phyloP scores from a whole-genome alignment of 2,113 vertebrate species.

The Stegostoma tigrinum region DNA sequence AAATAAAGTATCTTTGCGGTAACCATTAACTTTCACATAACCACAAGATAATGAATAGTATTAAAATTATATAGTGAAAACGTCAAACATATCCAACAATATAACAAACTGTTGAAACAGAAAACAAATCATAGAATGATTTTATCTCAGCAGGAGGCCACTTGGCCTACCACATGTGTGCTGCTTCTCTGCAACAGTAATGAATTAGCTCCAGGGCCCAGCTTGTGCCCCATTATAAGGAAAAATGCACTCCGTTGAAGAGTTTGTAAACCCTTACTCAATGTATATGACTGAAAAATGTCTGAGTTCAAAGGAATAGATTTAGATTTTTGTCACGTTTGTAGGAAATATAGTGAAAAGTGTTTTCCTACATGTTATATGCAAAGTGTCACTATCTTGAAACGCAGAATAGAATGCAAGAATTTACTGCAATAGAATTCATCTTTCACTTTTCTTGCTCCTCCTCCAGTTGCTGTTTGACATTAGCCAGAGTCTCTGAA shows the following conservation, averaged over 20 bases:
- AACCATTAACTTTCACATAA: neutral
- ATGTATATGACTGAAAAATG: neutral
- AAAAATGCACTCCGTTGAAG: neutral
- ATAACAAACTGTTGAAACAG: neutral
- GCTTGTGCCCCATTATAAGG: neutral
- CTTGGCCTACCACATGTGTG: neutral
- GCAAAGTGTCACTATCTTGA: no score
- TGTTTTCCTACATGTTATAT: no score
- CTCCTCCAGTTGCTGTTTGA: no score
- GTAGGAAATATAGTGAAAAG: no score
- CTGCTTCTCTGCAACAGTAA: neutral
- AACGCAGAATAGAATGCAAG: no score
- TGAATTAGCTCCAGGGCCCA: neutral
- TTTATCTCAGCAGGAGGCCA: neutral
- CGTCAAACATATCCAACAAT: neutral
- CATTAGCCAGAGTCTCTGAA: no score
- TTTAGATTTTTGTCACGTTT: no score
- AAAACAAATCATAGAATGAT: neutral
- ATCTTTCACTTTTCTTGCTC: no score
- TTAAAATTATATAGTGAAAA: neutral
- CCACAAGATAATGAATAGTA: neutral
- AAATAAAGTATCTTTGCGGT: neutral
- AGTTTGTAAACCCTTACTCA: neutral
- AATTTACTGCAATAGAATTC: no score
- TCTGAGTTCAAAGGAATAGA: neutral